Percentiles rank a stretch among this genome's conserved stretches.
Evolutionary conservation across 2,797 vertebrate genomes (phyloP).

Genomic region (Chromobotia macracanthus): DNA sequence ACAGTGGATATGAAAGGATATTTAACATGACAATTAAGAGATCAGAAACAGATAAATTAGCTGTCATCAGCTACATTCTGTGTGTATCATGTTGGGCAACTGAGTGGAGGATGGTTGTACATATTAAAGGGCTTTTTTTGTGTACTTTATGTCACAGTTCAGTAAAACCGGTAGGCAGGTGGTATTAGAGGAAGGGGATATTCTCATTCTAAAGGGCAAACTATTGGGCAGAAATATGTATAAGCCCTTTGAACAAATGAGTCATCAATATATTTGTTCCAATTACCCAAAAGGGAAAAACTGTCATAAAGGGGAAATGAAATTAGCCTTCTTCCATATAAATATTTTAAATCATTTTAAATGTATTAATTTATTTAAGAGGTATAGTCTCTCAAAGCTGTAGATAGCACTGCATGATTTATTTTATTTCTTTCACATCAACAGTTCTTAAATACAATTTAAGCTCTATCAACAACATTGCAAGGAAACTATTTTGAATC

Average conservation of each 20-base stretch:
- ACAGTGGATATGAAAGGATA: slow-evolving; percentile 67
- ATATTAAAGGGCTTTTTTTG: too few relatives aligned
- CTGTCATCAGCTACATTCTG: slow-evolving; percentile 50
- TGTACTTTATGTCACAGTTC: not conserved
- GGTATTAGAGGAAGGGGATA: not conserved
- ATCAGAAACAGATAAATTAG: slow-evolving; percentile 65
- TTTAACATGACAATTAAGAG: slow-evolving; percentile 70
- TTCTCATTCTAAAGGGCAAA: not conserved
- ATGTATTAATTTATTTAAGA: too few relatives aligned
- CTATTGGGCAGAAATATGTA: not conserved
- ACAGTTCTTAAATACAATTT: not conserved
- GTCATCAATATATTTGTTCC: not conserved
- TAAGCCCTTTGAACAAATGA: not conserved
- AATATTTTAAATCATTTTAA: too few relatives aligned
- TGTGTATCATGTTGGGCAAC: not conserved
- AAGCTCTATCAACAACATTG: not conserved
- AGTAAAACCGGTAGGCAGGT: not conserved
- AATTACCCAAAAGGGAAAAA: not conserved
- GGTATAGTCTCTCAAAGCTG: too few relatives aligned
- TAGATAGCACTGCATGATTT: too few relatives aligned
- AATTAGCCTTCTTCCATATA: too few relatives aligned
- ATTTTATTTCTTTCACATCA: not conserved
- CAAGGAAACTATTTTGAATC: too few relatives aligned
- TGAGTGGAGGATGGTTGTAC: too few relatives aligned
- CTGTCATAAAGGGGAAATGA: too few relatives aligned